Base-by-base conservation (phyloP, 2,797 vertebrate genomes). In the Nothura maculosa region DNA sequence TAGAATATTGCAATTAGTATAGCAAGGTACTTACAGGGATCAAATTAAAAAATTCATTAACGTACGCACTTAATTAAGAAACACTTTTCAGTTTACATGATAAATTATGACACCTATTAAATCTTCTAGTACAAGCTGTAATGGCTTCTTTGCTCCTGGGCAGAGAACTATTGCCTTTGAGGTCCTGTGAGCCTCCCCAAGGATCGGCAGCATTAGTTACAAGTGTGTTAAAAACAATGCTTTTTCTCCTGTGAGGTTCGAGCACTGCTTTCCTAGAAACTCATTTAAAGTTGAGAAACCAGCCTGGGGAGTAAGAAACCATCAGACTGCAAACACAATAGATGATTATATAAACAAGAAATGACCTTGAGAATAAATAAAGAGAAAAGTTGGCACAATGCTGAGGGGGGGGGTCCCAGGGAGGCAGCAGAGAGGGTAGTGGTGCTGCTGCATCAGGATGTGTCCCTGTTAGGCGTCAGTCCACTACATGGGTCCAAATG, bases 1-100 rank as follows among this genome's bases (percentile, higher is more conserved):
- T 98, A 98, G 99, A 99, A 99, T 99, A 99, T 99, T 99, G 99
- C 99, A 99, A 99, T 99, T 99, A 99, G 99, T 99, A 99, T 99
- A 99, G 99, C 99, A 99, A 99, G 99, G 99, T 99, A 99, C 99
- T 99, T 99, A 99, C 99, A 99, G 99, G 99, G 99, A 99, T 99
- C 99, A 99, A 99, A 99, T 99, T 99, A 99, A 99, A 99, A 99
- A 99, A 99, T 99, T 99, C 99, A 99, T 99, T 99, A 99, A 99
- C 98, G 98, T 97, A 98, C 98, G 96, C 98, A 99, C 99, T 99
- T 99, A 99, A 99, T 99, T 99, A 99, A 99, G 99, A 99, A 99
- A 99, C 99, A 99, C 98, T 99, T 99, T 99, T 99, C 97, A 95
- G 99, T 99, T 99, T 99, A 99, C 98, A 99, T 99, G 99, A 99